Evolutionary conservation across 1,140 invertebrate species (phyloP).

Genomic region (Diploscapter pachys): DNA sequence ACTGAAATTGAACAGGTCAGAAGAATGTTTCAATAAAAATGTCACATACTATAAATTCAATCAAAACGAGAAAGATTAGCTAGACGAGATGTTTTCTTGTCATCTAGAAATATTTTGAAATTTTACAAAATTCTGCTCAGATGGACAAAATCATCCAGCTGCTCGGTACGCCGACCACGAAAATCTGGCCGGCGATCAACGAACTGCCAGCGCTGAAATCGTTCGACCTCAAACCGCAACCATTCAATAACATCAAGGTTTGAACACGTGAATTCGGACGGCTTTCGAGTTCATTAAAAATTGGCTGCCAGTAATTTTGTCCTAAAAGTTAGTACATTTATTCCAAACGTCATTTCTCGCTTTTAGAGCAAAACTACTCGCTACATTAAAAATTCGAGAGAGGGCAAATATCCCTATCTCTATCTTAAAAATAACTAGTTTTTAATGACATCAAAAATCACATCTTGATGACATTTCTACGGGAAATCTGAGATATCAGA

Average conservation of each 20-base stretch:
- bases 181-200: slow-evolving; percentile 90
- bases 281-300: not conserved
- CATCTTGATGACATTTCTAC: too few relatives aligned
- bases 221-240: slow-evolving; percentile 84
- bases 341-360: not conserved
- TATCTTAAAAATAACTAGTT: too few relatives aligned
- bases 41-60: not conserved
- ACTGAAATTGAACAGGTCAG: slow-evolving; percentile 81
- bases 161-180: slow-evolving; percentile 87
- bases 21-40: slow-evolving; percentile 62
- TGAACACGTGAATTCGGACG: not conserved
- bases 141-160: slow-evolving; percentile 78
- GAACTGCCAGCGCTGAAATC: slow-evolving; percentile 71
- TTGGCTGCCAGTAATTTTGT: not conserved
- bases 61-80: too few relatives aligned
- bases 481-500: too few relatives aligned
- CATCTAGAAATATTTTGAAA: too few relatives aligned
- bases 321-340: not conserved
- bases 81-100: too few relatives aligned
- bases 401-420: not conserved
- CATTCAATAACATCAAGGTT: slow-evolving; percentile 83
- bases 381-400: not conserved
- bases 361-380: not conserved
- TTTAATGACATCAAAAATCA: too few relatives aligned
- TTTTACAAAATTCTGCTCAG: not conserved